Percentiles rank a stretch among this genome's conserved stretches.
These are phyloP conservation scores for Noctilio leporinus DNA, from an alignment of 2,113 vertebrate species.

Conservation along the genomic window DNA sequence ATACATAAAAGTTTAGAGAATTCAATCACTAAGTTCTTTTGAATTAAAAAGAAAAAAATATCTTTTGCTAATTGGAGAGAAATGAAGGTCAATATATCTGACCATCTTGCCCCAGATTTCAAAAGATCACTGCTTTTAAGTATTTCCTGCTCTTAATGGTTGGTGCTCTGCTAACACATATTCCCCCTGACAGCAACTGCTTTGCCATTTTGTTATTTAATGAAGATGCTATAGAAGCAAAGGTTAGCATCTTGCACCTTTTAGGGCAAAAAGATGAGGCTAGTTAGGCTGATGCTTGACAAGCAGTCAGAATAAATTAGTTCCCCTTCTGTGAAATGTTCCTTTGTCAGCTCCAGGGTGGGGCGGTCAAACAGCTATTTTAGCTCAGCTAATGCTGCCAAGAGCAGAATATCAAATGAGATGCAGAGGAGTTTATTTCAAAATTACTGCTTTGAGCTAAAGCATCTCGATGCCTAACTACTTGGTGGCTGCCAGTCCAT, in stretches of 20 bases:
- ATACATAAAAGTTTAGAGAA: not conserved
- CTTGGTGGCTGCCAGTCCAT: not conserved
- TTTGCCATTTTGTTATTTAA: slow-evolving; percentile 36
- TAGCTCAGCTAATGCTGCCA: slow-evolving; percentile 19
- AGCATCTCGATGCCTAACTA: not conserved
- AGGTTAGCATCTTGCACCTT: slow-evolving; percentile 62
- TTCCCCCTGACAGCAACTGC: not conserved
- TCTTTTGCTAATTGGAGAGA: slow-evolving; percentile 31
- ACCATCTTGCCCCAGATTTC: slow-evolving; percentile 25
- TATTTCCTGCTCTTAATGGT: not conserved
- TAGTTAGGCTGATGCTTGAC: slow-evolving; percentile 64
- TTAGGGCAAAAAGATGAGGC: slow-evolving; percentile 44
- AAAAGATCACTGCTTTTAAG: not conserved
- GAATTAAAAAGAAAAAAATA: slow-evolving; percentile 1
- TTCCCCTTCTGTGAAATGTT: slow-evolving; percentile 24
- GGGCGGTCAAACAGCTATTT: slow-evolving; percentile 35
- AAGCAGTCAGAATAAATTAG: slow-evolving; percentile 75
- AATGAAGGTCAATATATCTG: slow-evolving; percentile 57
- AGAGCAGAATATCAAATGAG: slow-evolving; percentile 43
- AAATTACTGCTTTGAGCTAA: slow-evolving; percentile 1
- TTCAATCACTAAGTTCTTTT: slow-evolving; percentile 9
- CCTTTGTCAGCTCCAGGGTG: slow-evolving; percentile 43
- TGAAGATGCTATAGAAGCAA: slow-evolving; percentile 37
- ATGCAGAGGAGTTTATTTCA: not conserved
- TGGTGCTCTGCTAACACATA: not conserved